Evolutionary conservation across 2,888 invertebrate species (phyloP).

Genomic region (Pharmacophagus antenor): DNA sequence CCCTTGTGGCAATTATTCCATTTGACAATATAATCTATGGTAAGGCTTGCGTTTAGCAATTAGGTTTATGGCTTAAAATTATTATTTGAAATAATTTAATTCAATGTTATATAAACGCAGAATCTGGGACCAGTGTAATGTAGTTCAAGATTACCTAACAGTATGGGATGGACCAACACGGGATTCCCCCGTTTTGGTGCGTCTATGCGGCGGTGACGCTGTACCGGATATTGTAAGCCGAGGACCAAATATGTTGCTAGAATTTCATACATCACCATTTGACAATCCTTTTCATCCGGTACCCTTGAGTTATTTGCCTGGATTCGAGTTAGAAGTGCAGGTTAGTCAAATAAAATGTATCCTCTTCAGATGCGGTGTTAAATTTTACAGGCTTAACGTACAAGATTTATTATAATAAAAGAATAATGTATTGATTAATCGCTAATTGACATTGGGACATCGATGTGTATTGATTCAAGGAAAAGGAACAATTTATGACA

Average conservation of each 20-base stretch:
- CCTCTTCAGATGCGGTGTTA: neutral
- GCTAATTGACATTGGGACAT: too few relatives aligned
- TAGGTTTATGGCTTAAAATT: neutral
- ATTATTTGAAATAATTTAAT: neutral
- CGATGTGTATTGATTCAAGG: too few relatives aligned
- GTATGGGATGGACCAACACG: conserved; percentile 89
- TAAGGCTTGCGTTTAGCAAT: neutral
- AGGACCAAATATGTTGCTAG: conserved; percentile 88
- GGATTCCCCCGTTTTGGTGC: conserved; percentile 86
- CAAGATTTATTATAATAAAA: too few relatives aligned
- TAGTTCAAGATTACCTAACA: conserved; percentile 90
- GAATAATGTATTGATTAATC: too few relatives aligned
- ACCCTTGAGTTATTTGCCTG: conserved; percentile 88
- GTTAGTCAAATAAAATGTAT: conserved; percentile 58
- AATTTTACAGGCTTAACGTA: too few relatives aligned
- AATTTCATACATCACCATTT: conserved; percentile 90
- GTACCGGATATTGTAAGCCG: conserved; percentile 90
- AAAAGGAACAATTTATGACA: too few relatives aligned
- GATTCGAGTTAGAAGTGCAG: conserved; percentile 91
- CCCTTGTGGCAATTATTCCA: neutral
- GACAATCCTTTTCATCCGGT: conserved; percentile 91
- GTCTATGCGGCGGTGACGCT: conserved; percentile 90
- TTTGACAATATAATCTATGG: neutral
- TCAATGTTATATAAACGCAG: conserved; percentile 58
- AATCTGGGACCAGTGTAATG: conserved; percentile 91